Conservation (phyloP, 2,888 invertebrate species). For the Dynastes hyllus region DNA sequence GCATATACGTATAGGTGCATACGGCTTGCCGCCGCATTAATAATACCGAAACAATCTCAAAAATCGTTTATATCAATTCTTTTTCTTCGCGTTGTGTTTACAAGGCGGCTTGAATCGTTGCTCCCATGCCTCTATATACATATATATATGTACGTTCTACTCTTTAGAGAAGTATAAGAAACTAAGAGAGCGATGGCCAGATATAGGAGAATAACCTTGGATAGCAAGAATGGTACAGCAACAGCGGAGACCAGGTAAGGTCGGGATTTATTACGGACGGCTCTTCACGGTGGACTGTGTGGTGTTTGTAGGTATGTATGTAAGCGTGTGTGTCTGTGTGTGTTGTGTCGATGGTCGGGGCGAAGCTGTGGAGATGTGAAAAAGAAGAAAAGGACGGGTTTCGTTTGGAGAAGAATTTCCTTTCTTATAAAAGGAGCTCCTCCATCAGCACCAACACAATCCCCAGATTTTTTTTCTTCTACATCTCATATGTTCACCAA, state of each 20-base stretch:
- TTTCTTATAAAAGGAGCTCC: constrained; percentile 30
- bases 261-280: constrained; percentile 66
- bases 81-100: constrained; percentile 55
- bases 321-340: constrained; percentile 30
- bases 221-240: constrained; percentile 65
- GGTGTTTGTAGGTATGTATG: neutral
- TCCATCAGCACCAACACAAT: constrained; percentile 6
- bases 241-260: constrained; percentile 63
- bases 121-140: neutral
- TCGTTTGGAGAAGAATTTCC: constrained; percentile 32
- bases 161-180: constrained; percentile 55
- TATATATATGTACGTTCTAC: too few species aligned
- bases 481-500: too few species aligned
- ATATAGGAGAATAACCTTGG: constrained; percentile 67
- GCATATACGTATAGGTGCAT: neutral
- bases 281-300: constrained; percentile 52
- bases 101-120: constrained; percentile 53
- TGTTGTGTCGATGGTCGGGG: constrained; percentile 3
- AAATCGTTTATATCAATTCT: constrained; percentile 54
- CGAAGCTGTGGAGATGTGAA: too few species aligned
- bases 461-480: too few species aligned
- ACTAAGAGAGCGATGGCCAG: constrained; percentile 66
- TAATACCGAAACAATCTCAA: constrained; percentile 56
- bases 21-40: constrained; percentile 50
- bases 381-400: constrained; percentile 18